A percentile compares a stretch with the other conserved stretches of the same genome.
Evolutionary conservation across 2,113 vertebrate genomes (phyloP).

Genomic region (Actinemys pallida): DNA sequence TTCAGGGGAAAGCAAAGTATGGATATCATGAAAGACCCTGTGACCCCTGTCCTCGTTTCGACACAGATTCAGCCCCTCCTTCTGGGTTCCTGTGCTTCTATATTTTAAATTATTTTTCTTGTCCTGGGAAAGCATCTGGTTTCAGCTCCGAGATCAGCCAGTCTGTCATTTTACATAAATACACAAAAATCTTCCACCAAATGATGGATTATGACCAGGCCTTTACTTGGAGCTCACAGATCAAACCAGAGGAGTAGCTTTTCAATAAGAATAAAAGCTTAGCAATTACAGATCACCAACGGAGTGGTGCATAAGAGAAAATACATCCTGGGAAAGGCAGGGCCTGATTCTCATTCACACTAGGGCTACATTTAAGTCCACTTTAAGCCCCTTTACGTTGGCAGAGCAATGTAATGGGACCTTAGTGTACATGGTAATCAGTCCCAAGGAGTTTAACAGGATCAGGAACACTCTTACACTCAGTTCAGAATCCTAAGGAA

Average conservation of each 20-base stretch:
- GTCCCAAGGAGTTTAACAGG: background rate
- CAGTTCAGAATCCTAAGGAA: accelerated
- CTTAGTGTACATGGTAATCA: accelerated
- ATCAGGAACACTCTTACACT: accelerated
- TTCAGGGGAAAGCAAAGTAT: accelerated
- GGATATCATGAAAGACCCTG: background rate
- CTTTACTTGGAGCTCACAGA: conserved; percentile 36
- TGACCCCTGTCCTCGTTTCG: background rate
- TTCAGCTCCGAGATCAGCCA: conserved; percentile 52
- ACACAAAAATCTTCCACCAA: conserved; percentile 55
- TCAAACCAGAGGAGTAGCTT: conserved; percentile 51
- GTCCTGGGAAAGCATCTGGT: conserved; percentile 72
- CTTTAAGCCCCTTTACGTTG: accelerated
- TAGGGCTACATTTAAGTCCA: background rate
- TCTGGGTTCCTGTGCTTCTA: accelerated
- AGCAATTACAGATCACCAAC: background rate
- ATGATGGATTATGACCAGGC: conserved; percentile 52
- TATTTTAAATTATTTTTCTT: background rate
- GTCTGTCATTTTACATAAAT: conserved; percentile 62
- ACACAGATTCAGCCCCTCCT: background rate
- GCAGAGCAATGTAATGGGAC: background rate
- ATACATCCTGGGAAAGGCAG: background rate
- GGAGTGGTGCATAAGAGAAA: background rate
- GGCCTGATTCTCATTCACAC: background rate
- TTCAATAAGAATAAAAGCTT: background rate